Base-by-base conservation (phyloP, 2,797 vertebrate genomes). In the Syndactyla subalaris region DNA sequence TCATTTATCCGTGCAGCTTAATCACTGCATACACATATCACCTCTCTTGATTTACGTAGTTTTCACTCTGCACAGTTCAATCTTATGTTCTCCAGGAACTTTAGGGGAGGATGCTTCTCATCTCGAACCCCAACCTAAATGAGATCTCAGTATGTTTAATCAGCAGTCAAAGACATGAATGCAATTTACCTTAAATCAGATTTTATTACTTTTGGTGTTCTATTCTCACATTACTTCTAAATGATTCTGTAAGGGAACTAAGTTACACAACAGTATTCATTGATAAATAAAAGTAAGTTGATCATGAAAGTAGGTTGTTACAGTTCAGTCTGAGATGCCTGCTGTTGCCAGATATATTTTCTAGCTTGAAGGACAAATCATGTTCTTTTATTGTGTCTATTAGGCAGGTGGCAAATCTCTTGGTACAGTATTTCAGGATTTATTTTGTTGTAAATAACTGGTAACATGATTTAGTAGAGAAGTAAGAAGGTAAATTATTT, bases 391-490 rank as follows among this genome's bases (percentile, higher is more conserved):
- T 55, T 91, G 29, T 13, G 4, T 39, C 32, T 55, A 70, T 58
- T n/a, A 76, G 6, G 15, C 54, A 88, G 72, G 39, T 45, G 70
- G 16, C 30, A 93, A 89, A 89, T 95, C 26, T 78, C 66, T 88
- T 71, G 17, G 10, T 73, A 65, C 9, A 22, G 16, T 75, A n/a
- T 58, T 78, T 54, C 51, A 78, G 21, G 22, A 57, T 93, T 92
- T 91, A 68, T 94, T 92, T 74, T 87, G 49, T 75, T 83, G 36
- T 57, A 68, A 92, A 88, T 75, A 88, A 57, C 46, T 34, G 22
- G n/a, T 74, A 88, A 54, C 14, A 38, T 81, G 79, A 92, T 52
- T 91, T 88, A 89, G 71, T 6, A 46, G 36, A 85, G 13, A 39
- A 93, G 58, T 39, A 65, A 51, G 43, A 77, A 82, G 24, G 43